A percentile compares a stretch with the other conserved stretches of the same genome.
Conservation (phyloP, 2,797 vertebrate species). For the Vireo griseus region DNA sequence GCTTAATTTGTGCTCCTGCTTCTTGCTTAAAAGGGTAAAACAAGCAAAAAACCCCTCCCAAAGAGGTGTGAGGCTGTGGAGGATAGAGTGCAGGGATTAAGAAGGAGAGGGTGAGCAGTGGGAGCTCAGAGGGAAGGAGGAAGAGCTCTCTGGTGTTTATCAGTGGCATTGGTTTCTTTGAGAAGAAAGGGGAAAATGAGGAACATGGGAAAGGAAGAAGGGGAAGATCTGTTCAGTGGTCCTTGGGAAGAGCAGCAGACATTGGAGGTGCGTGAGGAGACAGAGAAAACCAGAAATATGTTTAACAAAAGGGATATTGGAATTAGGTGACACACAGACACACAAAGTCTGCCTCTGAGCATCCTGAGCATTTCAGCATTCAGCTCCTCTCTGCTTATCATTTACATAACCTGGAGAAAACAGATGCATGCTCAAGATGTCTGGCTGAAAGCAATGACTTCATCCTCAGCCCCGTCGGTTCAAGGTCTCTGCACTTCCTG, state of each 20-base stretch:
- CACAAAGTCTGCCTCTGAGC: background rate
- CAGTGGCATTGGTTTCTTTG: background rate
- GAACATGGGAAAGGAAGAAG: background rate
- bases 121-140: background rate
- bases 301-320: background rate
- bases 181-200: background rate
- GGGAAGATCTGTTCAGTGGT: background rate
- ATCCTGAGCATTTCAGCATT: background rate
- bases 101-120: background rate
- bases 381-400: background rate
- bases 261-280: background rate
- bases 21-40: background rate
- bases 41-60: fast-evolving
- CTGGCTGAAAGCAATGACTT: background rate
- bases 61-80: background rate
- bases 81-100: background rate
- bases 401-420: background rate
- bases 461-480: background rate
- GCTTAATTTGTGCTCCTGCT: background rate
- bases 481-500: background rate
- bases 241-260: background rate
- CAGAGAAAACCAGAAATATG: background rate
- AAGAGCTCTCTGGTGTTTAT: background rate
- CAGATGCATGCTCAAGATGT: background rate
- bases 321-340: background rate